Conservation (phyloP, 2,113 vertebrate species). For the Saccopteryx leptura region DNA sequence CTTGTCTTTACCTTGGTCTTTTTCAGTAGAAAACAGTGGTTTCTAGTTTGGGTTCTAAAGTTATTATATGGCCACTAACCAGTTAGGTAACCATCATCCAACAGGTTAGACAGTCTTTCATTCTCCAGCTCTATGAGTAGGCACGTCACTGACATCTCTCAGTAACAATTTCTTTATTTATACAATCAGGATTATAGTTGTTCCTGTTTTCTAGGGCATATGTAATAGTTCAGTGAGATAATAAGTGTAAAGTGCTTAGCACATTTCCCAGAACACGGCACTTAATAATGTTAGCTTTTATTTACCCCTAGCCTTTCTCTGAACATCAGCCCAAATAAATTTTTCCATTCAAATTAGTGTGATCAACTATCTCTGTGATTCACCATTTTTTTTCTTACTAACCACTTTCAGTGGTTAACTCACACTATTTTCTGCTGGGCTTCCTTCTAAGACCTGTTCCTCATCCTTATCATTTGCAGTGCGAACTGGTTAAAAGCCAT, state of each 20-base stretch:
- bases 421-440: conserved; percentile 53
- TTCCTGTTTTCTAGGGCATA: not conserved
- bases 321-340: not conserved
- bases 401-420: not conserved
- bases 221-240: not conserved
- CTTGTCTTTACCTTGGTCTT: not conserved
- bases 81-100: not conserved
- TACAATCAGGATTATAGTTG: not conserved
- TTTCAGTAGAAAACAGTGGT: not conserved
- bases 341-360: not conserved
- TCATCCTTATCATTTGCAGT: not conserved
- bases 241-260: not conserved
- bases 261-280: not conserved
- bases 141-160: not conserved
- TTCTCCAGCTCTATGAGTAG: not conserved
- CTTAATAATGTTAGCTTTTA: not conserved
- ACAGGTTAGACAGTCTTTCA: not conserved
- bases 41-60: not conserved
- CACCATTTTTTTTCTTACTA: not conserved
- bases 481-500: conserved; percentile 49
- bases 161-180: not conserved
- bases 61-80: not conserved
- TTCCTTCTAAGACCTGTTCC: not conserved
- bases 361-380: not conserved
- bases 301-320: not conserved